A percentile compares a stretch with the other conserved stretches of the same genome.
Evolutionary conservation across 2,888 invertebrate genomes (phyloP).

Genomic region (Drosophila vallismaia): DNA sequence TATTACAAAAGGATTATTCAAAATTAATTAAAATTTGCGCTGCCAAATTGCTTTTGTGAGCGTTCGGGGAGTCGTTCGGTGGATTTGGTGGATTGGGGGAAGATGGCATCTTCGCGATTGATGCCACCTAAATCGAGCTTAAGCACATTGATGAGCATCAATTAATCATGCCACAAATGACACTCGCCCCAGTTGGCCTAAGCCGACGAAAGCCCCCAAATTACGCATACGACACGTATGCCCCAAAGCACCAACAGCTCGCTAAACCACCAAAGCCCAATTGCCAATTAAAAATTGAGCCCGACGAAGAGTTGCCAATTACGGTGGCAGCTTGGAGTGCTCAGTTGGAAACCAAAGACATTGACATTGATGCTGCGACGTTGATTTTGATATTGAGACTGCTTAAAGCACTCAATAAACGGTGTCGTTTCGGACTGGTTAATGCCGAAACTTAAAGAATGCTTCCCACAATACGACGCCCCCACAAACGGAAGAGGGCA

Average conservation of each 20-base stretch:
- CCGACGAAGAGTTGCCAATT: constrained; percentile 53
- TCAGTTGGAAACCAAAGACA: constrained; percentile 29
- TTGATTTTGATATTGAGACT: constrained; percentile 4
- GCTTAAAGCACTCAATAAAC: constrained; percentile 71
- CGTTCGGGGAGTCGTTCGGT: constrained; percentile 6
- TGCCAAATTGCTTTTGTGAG: constrained; percentile 30
- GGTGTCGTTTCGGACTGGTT: constrained; percentile 65
- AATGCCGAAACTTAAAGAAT: constrained; percentile 57
- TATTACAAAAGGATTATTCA: constrained; percentile 77
- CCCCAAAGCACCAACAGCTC: constrained; percentile 18
- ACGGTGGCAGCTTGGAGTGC: constrained; percentile 51
- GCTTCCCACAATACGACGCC: neutral
- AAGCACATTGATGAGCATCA: constrained; percentile 77
- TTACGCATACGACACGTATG: constrained; percentile 75
- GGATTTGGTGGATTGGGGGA: constrained; percentile 31
- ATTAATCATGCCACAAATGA: constrained; percentile 74
- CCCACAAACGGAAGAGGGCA: too few species aligned
- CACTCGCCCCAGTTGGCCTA: constrained; percentile 51
- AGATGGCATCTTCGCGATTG: constrained; percentile 55
- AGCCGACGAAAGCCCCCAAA: constrained; percentile 68
- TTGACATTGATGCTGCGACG: constrained; percentile 18
- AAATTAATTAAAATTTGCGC: constrained; percentile 73
- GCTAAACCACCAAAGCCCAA: constrained; percentile 48
- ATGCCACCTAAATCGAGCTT: constrained; percentile 71
- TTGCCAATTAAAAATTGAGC: constrained; percentile 72